Evolutionary conservation across 2,113 vertebrate genomes (phyloP), one percentile per base, ranked within the genome.

Genomic region (Scalopus aquaticus): DNA sequence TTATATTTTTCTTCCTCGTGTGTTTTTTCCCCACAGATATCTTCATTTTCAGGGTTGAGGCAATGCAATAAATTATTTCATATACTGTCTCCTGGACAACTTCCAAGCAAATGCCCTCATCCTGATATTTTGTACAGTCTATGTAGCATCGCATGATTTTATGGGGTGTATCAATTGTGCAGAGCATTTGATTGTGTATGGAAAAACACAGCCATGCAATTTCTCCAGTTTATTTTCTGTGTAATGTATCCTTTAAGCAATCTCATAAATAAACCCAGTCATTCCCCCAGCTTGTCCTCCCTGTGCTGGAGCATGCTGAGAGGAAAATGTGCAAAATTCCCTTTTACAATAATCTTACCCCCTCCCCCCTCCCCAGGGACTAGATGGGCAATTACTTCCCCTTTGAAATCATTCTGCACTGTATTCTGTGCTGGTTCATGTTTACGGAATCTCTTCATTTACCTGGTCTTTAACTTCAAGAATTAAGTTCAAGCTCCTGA

Each of bases 201-300:
- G 69, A 58, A 74, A 94, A 96, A 95, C 24, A 77, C 4, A n/a
- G 77, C 60, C 65, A 67, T 15, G 80, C 65, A 84, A 93, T 96
- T 96, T 95, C 74, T 96, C 70, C 70, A 83, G 94, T 96, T 96
- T 96, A 97, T 97, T 91, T 96, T 97, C 95, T 95, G 93, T 95
- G 94, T 96, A 95, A 96, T 95, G 86, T 89, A 42, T 91, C 82
- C 82, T 88, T 94, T 96, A 89, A 96, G 74, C 93, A 94, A 69
- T 87, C 79, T 93, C 91, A 91, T 96, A 97, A 96, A 96, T 93
- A 96, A 92, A 37, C 17, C 44, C 51, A 80, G 58, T 15, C 51
- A 73, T 89, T 83, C 49, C 54, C 46, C 51, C 58, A 87, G 85
- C 44, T 88, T 94, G 35, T 51, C 37, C 37, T 93, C 79, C 49